Conservation (phyloP, 2,888 invertebrate species). For the Melolontha melolontha region DNA sequence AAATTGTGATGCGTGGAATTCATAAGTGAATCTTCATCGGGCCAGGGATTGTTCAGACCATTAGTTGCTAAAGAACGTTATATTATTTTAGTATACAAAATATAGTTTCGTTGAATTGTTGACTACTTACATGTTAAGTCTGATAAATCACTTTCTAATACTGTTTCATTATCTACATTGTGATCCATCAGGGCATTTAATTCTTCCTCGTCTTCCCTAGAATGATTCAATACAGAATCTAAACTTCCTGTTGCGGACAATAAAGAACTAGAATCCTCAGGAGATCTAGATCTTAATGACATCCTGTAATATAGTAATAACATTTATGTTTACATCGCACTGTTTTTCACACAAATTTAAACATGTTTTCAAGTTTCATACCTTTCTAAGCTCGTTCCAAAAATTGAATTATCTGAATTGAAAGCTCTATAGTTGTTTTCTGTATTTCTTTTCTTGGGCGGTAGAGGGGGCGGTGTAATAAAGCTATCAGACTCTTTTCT, state of each 20-base stretch:
- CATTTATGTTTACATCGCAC: too few species aligned
- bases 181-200: slow-evolving; percentile 72
- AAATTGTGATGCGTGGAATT: slow-evolving; percentile 34
- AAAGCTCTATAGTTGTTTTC: slow-evolving; percentile 67
- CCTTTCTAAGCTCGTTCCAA: slow-evolving; percentile 75
- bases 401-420: slow-evolving; percentile 71
- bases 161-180: slow-evolving; percentile 51
- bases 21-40: slow-evolving; percentile 43
- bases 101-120: not conserved
- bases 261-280: slow-evolving; percentile 77
- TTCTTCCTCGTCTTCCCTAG: slow-evolving; percentile 86
- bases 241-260: slow-evolving; percentile 80
- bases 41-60: slow-evolving; percentile 41
- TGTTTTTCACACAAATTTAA: too few species aligned
- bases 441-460: slow-evolving; percentile 76
- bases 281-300: slow-evolving; percentile 81
- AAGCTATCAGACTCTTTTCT: slow-evolving; percentile 65
- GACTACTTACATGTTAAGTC: slow-evolving; percentile 55
- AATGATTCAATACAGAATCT: slow-evolving; percentile 89
- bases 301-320: slow-evolving; percentile 64
- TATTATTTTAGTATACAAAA: not conserved
- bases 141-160: slow-evolving; percentile 61
- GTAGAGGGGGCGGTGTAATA: slow-evolving; percentile 82
- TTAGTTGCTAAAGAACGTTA: slow-evolving; percentile 32
- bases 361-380: slow-evolving; percentile 50